These are phyloP conservation scores for Hydriomena furcata DNA, from an alignment of 2,888 invertebrate species.

Conservation along the genomic window DNA sequence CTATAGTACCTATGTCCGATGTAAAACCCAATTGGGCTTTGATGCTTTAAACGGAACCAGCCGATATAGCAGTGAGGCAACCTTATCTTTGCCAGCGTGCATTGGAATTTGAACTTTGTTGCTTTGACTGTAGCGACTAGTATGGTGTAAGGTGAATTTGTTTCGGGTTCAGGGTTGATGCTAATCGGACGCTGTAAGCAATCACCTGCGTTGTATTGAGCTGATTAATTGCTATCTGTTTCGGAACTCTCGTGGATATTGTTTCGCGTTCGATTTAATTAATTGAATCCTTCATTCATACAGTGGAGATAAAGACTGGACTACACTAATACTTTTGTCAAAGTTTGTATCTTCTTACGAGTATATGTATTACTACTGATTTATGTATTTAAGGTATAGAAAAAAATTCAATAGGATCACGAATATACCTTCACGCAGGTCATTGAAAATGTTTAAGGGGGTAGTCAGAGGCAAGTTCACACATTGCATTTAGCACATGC, in stretches of 20 bases:
- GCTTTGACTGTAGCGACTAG: constrained; percentile 11
- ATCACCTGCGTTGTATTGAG: constrained; percentile 73
- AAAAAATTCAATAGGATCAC: too few relatives aligned
- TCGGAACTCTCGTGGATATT: constrained; percentile 49
- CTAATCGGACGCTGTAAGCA: constrained; percentile 73
- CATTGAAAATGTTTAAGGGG: too few relatives aligned
- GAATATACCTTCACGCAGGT: too few relatives aligned
- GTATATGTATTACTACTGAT: not conserved
- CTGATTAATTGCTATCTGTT: constrained; percentile 73
- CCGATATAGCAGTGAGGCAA: constrained; percentile 58
- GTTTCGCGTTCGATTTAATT: constrained; percentile 56
- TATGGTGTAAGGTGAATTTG: constrained; percentile 20
- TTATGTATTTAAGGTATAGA: too few relatives aligned
- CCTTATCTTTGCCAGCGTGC: constrained; percentile 19
- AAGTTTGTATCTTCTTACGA: not conserved
- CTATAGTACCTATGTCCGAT: constrained; percentile 53
- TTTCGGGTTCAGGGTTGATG: constrained; percentile 49
- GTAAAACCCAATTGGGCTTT: constrained; percentile 77
- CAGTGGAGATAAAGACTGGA: not conserved
- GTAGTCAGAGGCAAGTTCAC: too few relatives aligned
- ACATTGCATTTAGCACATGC: too few relatives aligned
- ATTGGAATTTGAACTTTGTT: constrained; percentile 6
- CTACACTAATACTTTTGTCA: not conserved
- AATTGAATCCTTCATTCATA: constrained; percentile 36
- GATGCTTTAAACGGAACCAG: constrained; percentile 71